Evolutionary conservation across 2,888 invertebrate genomes (phyloP), one percentile per base, ranked within the genome.

Genomic region (Cerastoderma edule): DNA sequence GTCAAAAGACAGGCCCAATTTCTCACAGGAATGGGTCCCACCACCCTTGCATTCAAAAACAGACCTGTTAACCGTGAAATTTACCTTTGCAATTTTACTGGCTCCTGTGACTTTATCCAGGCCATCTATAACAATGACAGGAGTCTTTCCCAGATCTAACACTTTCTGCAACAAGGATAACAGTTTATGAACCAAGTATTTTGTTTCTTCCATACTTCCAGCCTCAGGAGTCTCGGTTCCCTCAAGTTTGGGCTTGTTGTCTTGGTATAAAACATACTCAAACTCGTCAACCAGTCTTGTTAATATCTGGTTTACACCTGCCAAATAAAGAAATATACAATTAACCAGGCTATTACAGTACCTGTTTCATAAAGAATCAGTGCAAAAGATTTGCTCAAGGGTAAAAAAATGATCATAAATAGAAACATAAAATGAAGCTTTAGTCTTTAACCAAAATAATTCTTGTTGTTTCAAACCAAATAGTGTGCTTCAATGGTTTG

Each of bases 121-220:
- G 0, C 88, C 88, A 80, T 88, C 88, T 54, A 88, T 67, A 2
- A 87, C 72, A 19, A 88, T 10, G 1, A 85, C 75, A 5, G 83
- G 78, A 19, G 73, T 75, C 66, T 84, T 85, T 2, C 83, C 83
- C 16, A 69, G 24, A n/a, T 53, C 33, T 22, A 65, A 35, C 1
- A 83, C 57, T 60, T 67, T 75, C 22, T 74, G 75, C 33, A 84
- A 50, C 22, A 60, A 60, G 10, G 70, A 60, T 22, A 69, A 57
- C 24, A 87, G 57, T 30, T 68, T 69, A 35, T 82, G 75, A 22
- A 83, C 69, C 6, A 76, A 53, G 13, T 75, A 65, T 13, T 69
- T 64, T 1, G 50, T 63, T 19, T 65, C 65, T 8, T 66, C 75
- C 48, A 50, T 69, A 27, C 19, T 67, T 50, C 69, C 64, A 13